phyloP scores from a whole-genome alignment of 2,113 vertebrate species.

The Ceratotherium simum region DNA sequence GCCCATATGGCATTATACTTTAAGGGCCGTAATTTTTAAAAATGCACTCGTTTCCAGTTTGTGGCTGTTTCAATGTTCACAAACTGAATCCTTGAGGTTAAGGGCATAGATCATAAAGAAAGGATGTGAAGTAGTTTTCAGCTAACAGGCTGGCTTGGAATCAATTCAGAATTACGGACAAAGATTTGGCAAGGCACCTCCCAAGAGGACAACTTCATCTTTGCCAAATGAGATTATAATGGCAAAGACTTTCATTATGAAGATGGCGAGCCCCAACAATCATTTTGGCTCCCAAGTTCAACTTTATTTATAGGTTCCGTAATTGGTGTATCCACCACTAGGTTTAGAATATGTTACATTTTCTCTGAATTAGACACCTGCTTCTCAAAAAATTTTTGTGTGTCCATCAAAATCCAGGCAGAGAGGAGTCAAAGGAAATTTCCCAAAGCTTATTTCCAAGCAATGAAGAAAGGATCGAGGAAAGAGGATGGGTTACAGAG shows the following conservation, averaged over 20 bases:
- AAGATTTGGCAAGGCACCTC: slow-evolving; percentile 35
- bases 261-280: neutral
- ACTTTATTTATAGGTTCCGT: slow-evolving; percentile 60
- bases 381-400: neutral
- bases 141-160: slow-evolving; percentile 1
- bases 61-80: neutral
- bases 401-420: slow-evolving; percentile 17
- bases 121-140: neutral
- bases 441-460: neutral
- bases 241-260: slow-evolving; percentile 49
- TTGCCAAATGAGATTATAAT: slow-evolving; percentile 57
- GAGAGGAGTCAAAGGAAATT: neutral
- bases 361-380: slow-evolving; percentile 35
- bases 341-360: slow-evolving; percentile 31
- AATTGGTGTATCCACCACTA: neutral
- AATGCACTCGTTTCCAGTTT: slow-evolving; percentile 45
- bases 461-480: neutral
- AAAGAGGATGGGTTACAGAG: neutral
- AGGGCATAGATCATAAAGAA: neutral
- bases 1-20: slow-evolving; percentile 39
- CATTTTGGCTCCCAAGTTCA: slow-evolving; percentile 32
- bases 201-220: neutral
- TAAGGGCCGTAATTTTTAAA: slow-evolving; percentile 50
- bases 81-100: slow-evolving; percentile 41
- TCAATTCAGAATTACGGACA: neutral